Evolutionary conservation across 2,888 invertebrate genomes (phyloP).

Genomic region (Hirtodrosophila cameraria): DNA sequence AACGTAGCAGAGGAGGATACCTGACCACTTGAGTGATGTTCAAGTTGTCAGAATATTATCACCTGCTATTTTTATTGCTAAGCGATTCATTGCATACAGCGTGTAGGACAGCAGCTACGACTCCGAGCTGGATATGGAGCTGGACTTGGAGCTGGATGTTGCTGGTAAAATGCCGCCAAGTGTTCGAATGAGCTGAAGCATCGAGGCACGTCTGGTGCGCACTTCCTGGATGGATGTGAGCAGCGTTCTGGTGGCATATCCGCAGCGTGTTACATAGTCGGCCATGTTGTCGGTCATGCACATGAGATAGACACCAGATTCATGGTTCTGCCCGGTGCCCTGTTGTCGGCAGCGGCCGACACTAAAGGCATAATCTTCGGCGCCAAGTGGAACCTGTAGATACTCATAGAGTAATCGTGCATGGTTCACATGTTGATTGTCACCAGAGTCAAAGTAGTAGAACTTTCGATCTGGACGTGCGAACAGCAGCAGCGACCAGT

Average conservation of each 20-base stretch:
- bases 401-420: conserved; percentile 24
- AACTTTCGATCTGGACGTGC: conserved; percentile 52
- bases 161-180: conserved; percentile 41
- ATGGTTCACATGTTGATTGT: conserved; percentile 33
- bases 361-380: conserved; percentile 16
- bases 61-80: too few species aligned
- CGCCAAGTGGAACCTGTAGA: conserved; percentile 13
- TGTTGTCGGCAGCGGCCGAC: conserved; percentile 52
- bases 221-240: conserved; percentile 49
- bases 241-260: conserved; percentile 53
- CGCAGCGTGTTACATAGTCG: conserved; percentile 51
- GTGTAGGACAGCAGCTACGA: too few species aligned
- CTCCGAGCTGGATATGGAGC: background rate
- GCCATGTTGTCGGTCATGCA: conserved; percentile 54
- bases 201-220: conserved; percentile 25
- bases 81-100: too few species aligned
- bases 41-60: too few species aligned
- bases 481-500: conserved; percentile 54
- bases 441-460: conserved; percentile 45
- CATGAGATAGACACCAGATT: conserved; percentile 54
- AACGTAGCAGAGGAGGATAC: background rate
- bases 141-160: background rate
- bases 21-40: background rate
- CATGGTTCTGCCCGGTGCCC: background rate
- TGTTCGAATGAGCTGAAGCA: conserved; percentile 44